Base-by-base conservation (phyloP, 2,797 vertebrate species). In the Pangasius djambal region DNA sequence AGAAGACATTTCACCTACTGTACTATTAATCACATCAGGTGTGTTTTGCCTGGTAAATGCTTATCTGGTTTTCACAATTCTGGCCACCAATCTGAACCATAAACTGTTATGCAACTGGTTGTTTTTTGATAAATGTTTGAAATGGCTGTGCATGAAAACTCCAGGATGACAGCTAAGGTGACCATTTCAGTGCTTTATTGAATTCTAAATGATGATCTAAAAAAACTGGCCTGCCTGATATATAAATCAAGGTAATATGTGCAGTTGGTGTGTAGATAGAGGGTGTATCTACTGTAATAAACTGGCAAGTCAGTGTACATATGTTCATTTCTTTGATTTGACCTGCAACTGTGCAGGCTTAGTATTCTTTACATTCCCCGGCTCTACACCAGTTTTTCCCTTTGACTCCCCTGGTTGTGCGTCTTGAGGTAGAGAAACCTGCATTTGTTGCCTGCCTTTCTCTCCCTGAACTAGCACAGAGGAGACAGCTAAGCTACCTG, bases 401-500 rank as follows among this genome's bases (percentile, higher is more conserved):
- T 88, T 20, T 37, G 81, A 78, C n/a, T 31, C 55, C 3, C 85
- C 31, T 48, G 52, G n/a, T 25, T 86, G 89, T 85, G 20, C 34
- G 18, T 37, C 18, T 40, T 69, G 81, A 65, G 57, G 34, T 63
- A 28, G 28, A 37, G 70, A 67, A 72, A 22, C 61, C 31, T 86
- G 57, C 34, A 69, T 13, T 59, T 86, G 57, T 55, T 63, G 37
- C 31, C 20, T 44, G 25, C 37, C 63, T 7, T 57, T 74, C 22
- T n/a, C 37, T 52, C 69, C 86, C 65, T 77, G 83, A 69, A 81
- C 69, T 34, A 87, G 8, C 65, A 81, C 34, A 37, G 86, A 44
- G 18, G 91, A 61, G 34, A 72, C 63, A 55, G 75, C 31, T 82
- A 90, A 70, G 59, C 61, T 55, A 8, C n/a, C 83, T 44, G 69